These are phyloP conservation scores for Patiria miniata DNA, from an alignment of 35 echinoderm and acorn worm genomes.

Conservation along the genomic window DNA sequence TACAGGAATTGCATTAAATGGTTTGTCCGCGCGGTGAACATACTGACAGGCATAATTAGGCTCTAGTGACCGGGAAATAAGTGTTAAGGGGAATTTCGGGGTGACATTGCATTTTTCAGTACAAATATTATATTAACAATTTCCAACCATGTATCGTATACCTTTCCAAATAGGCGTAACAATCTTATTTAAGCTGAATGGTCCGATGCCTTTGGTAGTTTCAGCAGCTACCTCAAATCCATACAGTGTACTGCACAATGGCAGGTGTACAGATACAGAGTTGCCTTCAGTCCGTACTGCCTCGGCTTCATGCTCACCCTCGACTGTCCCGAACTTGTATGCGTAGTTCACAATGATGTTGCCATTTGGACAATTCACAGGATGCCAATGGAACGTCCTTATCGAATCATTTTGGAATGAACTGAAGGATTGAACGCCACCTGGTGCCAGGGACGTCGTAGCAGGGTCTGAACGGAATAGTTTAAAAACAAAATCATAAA, in stretches of 20 bases:
- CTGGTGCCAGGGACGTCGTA: too few relatives aligned
- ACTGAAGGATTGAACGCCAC: too few relatives aligned
- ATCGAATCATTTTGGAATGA: too few relatives aligned
- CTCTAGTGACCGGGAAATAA: too few relatives aligned
- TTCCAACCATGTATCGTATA: not conserved
- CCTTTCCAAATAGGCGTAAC: not conserved
- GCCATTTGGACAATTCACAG: not conserved
- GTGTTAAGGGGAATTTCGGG: too few relatives aligned
- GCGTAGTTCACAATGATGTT: not conserved
- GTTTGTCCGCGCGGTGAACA: too few relatives aligned
- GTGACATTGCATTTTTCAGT: too few relatives aligned
- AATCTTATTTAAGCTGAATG: not conserved
- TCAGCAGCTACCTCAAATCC: not conserved
- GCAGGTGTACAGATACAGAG: not conserved
- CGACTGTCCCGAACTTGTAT: not conserved
- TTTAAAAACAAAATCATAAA: too few relatives aligned
- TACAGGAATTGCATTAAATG: too few relatives aligned
- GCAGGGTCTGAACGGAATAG: too few relatives aligned
- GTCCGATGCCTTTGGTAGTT: constrained; percentile 8
- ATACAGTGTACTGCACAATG: not conserved
- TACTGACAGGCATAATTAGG: too few relatives aligned
- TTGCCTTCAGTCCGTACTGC: not conserved
- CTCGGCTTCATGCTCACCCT: not conserved
- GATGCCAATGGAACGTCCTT: not conserved
- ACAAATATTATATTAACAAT: too few relatives aligned